Evolutionary conservation across 2,113 vertebrate species (phyloP).

Genomic region (Python bivittatus): DNA sequence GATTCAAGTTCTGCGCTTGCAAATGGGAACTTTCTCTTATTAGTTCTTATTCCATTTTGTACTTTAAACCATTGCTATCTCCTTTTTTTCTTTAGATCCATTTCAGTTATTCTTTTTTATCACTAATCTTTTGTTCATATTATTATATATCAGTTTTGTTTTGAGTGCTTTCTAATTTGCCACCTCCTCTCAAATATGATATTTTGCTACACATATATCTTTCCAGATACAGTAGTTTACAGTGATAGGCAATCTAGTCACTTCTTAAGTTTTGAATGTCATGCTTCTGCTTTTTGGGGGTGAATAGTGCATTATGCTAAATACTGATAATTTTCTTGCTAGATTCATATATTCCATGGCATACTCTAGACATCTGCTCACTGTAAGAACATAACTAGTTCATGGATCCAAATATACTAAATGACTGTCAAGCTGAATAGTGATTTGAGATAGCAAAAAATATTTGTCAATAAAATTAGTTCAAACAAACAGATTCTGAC

Average conservation of each 20-base stretch:
- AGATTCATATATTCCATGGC: not conserved
- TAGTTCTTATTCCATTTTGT: not conserved
- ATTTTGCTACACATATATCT: not conserved
- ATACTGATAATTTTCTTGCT: not conserved
- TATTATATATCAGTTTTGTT: not conserved
- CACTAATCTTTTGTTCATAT: not conserved
- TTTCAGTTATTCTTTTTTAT: not conserved
- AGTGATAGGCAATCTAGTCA: not conserved
- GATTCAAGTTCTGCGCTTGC: not conserved
- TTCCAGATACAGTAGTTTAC: not conserved
- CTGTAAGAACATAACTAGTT: not conserved
- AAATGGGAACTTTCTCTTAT: not conserved
- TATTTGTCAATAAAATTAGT: not conserved
- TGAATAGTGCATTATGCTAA: not conserved
- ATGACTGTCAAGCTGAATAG: not conserved
- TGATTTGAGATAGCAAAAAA: not conserved
- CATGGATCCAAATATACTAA: not conserved
- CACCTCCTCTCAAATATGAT: not conserved
- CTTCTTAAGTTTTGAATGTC: conserved; percentile 7
- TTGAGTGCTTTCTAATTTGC: not conserved
- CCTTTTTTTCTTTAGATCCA: not conserved
- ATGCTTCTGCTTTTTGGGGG: not conserved
- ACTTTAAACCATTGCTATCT: not conserved
- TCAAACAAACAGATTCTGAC: not conserved
- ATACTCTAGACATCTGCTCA: not conserved